phyloP scores from a whole-genome alignment of 2,797 vertebrate genomes.

The Triplophysa yarkandensis region DNA sequence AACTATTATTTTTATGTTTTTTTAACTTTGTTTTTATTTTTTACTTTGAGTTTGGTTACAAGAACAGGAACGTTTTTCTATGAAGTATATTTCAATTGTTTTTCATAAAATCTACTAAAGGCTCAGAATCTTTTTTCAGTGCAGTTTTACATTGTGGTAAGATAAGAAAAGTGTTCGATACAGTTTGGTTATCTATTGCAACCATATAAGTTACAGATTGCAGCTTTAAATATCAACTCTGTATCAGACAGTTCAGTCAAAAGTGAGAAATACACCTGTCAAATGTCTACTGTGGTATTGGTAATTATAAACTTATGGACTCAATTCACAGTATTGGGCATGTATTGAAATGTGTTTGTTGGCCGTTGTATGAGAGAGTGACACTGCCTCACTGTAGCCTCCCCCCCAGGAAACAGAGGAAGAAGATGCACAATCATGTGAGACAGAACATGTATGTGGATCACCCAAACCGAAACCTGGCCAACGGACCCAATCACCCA shows the following conservation, averaged over 20 bases:
- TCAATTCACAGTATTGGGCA: neutral
- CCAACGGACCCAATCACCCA: conserved; percentile 95
- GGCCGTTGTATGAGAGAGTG: conserved; percentile 49
- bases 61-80: too few relatives aligned
- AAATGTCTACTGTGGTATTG: neutral
- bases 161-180: too few relatives aligned
- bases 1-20: too few relatives aligned
- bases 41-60: too few relatives aligned
- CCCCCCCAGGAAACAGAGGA: conserved; percentile 89
- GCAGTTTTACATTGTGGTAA: too few relatives aligned
- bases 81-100: too few relatives aligned
- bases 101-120: too few relatives aligned
- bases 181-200: too few relatives aligned
- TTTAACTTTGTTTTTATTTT: too few relatives aligned
- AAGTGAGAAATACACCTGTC: neutral
- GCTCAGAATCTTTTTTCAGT: too few relatives aligned
- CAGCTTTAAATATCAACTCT: neutral
- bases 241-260: too few relatives aligned
- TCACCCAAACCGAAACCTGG: conserved; percentile 90
- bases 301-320: neutral
- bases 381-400: conserved; percentile 60
- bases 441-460: conserved; percentile 95
- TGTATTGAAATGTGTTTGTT: conserved; percentile 48
- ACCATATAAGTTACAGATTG: neutral
- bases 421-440: conserved; percentile 96